Evolutionary conservation across 2,797 vertebrate genomes (phyloP).

Genomic region (Eidolon dupreanum): DNA sequence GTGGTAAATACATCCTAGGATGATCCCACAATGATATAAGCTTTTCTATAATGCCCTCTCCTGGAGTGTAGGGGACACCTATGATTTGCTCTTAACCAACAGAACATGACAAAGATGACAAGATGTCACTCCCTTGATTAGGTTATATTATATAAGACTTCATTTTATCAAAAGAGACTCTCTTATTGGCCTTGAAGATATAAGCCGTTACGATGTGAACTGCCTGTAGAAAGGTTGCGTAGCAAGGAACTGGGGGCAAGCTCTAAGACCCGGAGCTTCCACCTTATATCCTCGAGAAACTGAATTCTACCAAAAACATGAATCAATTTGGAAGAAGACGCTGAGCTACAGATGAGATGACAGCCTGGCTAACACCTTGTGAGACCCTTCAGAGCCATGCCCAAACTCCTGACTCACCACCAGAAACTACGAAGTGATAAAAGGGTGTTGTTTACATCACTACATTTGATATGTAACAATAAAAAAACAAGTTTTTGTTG

Average conservation of each 20-base stretch:
- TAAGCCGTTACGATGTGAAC: background rate
- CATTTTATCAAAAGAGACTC: background rate
- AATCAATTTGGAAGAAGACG: background rate
- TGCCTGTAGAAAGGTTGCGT: background rate
- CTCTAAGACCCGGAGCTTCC: background rate
- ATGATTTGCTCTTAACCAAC: background rate
- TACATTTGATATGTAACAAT: background rate
- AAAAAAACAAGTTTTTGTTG: background rate
- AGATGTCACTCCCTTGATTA: background rate
- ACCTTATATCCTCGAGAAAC: background rate
- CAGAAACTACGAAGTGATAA: background rate
- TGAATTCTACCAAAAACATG: background rate
- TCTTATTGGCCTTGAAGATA: background rate
- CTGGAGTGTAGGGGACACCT: background rate
- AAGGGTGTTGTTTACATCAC: background rate
- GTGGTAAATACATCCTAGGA: too few relatives aligned
- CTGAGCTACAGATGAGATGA: background rate
- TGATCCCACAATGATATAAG: background rate
- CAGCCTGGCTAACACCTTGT: background rate
- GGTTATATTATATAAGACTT: background rate
- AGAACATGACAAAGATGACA: background rate
- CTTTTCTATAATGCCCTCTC: background rate
- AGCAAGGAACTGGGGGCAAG: too few relatives aligned
- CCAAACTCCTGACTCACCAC: background rate
- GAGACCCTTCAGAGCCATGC: background rate